Evolutionary conservation across 2,113 vertebrate species (phyloP), one percentile per base, ranked within the genome.

Genomic region (Siniperca chuatsi): DNA sequence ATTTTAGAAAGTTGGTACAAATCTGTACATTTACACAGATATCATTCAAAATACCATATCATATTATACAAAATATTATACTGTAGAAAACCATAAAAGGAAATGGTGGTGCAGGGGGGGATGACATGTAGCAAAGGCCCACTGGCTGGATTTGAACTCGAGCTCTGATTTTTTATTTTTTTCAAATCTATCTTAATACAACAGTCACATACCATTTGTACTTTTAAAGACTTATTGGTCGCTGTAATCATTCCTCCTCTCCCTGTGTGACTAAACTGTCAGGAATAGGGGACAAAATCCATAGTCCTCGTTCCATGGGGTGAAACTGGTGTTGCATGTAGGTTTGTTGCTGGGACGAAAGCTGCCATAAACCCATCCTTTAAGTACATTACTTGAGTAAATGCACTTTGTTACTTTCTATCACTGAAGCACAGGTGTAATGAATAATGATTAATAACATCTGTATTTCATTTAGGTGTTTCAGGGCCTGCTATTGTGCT

Each of bases 341-440:
- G 40, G 25, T 71, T 44, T 77, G 35, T 66, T 66, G 23, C 23
- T 1, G 0, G 15, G 29, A 52, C 8, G 12, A 76, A 76, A 76
- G 21, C 46, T 2, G 1, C 50, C 23, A 44, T 60, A 29, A 60
- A 29, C n/a, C 8, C 20, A 11, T 33, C 66, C 10, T 40, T 15
- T 37, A 61, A 80, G 35, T 54, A 25, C 25, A 35, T 4, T 11
- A 33, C 33, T 23, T 44, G 7, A 33, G 50, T 29, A 52, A 67
- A 60, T 62, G 18, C 29, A 75, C 54, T 71, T 48, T 40, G 37
- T 71, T 55, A 25, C 15, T 65, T 69, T n/a, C 1, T 15, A 52
- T 64, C 40, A 76, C 12, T 46, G 21, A 61, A 50, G n/a, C 37
- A 75, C 33, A 75, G 58, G 9, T 70, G 46, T 58, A 74, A 69